These are phyloP conservation scores for Microcebus jonahi DNA, from an alignment of 2,113 vertebrate genomes.

Conservation along the genomic window DNA sequence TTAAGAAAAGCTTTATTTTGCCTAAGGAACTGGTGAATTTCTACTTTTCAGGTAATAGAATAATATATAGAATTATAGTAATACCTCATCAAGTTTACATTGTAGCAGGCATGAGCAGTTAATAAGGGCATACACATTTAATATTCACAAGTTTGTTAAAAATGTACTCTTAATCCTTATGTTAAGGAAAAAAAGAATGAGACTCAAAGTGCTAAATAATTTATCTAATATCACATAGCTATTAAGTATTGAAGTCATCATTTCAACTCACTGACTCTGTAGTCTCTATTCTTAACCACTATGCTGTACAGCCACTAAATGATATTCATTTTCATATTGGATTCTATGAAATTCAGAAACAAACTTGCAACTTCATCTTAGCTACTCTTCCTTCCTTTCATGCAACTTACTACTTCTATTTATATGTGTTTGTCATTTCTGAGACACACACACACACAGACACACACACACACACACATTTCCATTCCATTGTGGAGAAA, in stretches of 20 bases:
- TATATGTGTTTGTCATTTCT: background rate
- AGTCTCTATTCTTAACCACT: background rate
- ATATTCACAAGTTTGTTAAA: background rate
- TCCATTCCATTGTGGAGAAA: background rate
- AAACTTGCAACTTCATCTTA: background rate
- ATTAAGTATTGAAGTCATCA: background rate
- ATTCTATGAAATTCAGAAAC: background rate
- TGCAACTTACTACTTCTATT: background rate
- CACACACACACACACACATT: background rate
- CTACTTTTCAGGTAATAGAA: background rate
- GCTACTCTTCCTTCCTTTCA: background rate
- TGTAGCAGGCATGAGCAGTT: background rate
- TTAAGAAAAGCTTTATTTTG: background rate
- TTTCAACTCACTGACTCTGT: background rate
- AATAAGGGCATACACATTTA: background rate
- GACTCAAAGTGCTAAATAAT: background rate
- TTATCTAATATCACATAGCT: background rate
- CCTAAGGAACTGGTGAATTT: background rate
- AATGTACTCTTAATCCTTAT: background rate
- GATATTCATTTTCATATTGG: background rate
- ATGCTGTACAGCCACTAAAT: background rate
- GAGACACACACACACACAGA: background rate
- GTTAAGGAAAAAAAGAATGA: background rate
- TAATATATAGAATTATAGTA: background rate
- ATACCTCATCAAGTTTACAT: background rate